phyloP scores from a whole-genome alignment of 2,797 vertebrate genomes.

The Phrynocephalus vlangalii region DNA sequence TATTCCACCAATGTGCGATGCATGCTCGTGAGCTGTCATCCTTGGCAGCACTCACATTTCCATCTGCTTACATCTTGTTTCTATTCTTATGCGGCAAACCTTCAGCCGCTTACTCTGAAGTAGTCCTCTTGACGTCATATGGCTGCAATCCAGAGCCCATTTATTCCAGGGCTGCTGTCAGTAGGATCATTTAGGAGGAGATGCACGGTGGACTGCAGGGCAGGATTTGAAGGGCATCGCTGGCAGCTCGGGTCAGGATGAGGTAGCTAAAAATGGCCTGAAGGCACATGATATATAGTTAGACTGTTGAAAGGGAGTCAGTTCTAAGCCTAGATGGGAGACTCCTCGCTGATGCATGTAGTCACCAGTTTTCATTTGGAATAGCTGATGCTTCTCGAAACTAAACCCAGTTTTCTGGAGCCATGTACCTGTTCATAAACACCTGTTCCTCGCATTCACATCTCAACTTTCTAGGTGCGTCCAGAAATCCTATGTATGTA shows the following conservation, averaged over 20 bases:
- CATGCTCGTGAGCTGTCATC: constrained; percentile 74
- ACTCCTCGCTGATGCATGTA: neutral
- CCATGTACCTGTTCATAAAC: neutral
- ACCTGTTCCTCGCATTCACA: neutral
- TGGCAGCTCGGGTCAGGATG: neutral
- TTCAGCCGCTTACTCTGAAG: constrained; percentile 29
- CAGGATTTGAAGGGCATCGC: constrained; percentile 58
- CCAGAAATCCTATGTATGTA: neutral
- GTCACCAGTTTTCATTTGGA: neutral
- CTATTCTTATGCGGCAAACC: constrained; percentile 67
- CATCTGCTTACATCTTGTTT: constrained; percentile 76
- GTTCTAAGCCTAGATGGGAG: neutral
- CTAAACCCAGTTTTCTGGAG: neutral
- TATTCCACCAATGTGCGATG: constrained; percentile 77
- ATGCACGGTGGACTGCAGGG: neutral
- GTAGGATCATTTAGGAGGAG: neutral
- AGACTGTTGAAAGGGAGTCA: neutral
- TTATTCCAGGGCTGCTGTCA: constrained; percentile 10
- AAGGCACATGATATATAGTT: neutral
- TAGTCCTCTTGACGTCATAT: constrained; percentile 60
- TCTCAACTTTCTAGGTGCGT: neutral
- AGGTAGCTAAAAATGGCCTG: neutral
- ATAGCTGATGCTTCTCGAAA: neutral
- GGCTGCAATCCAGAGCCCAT: constrained; percentile 15
- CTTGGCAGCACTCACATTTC: constrained; percentile 70